phyloP scores from a whole-genome alignment of 2,113 vertebrate genomes.

The Suncus etruscus region DNA sequence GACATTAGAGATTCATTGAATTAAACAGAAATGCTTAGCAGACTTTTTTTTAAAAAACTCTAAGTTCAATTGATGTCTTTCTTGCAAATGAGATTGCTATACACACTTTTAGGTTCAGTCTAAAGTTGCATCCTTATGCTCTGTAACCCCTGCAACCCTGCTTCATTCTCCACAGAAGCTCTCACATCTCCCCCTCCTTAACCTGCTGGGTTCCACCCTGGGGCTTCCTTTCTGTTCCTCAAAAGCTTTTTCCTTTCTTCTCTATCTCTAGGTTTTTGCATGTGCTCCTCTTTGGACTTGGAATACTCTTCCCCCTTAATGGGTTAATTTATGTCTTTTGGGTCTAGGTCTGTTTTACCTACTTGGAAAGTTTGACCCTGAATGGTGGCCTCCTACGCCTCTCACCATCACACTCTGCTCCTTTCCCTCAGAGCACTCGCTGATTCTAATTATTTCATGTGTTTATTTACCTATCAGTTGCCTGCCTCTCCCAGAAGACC shows the following conservation, averaged over 20 bases:
- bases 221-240: neutral
- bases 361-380: neutral
- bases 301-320: neutral
- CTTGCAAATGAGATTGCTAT: neutral
- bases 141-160: neutral
- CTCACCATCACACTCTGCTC: neutral
- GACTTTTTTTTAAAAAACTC: conserved; percentile 19
- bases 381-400: neutral
- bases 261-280: neutral
- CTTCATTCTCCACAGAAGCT: neutral
- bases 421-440: neutral
- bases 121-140: neutral
- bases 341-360: neutral
- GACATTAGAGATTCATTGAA: neutral
- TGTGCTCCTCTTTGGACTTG: neutral
- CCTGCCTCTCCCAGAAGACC: neutral
- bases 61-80: neutral
- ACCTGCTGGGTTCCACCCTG: neutral
- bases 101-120: neutral
- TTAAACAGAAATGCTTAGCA: neutral
- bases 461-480: conserved; percentile 27
- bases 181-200: neutral
- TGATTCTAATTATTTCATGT: neutral
- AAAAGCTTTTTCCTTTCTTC: neutral
- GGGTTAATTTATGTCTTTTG: neutral